These are phyloP conservation scores for Reticulitermes speratus DNA, from an alignment of 1,140 invertebrate genomes.

Conservation along the genomic window DNA sequence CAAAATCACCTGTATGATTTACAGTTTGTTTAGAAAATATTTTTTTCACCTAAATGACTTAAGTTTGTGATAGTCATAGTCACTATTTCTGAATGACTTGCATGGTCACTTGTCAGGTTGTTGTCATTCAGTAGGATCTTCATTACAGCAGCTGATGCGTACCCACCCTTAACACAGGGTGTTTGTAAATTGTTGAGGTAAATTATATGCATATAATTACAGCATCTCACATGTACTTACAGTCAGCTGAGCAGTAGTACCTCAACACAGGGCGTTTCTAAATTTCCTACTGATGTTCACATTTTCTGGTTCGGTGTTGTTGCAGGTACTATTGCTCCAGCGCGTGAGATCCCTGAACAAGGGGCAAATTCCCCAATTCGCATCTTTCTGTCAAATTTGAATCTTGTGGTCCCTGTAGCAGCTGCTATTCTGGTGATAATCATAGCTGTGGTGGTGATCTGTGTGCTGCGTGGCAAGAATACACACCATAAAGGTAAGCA, in stretches of 20 bases:
- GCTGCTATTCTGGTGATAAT: constrained; percentile 88
- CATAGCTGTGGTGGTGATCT: constrained; percentile 86
- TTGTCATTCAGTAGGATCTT: too few species aligned
- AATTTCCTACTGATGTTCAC: neutral
- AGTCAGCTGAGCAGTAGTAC: neutral
- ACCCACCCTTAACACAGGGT: too few species aligned
- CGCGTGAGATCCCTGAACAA: constrained; percentile 76
- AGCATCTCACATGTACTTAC: neutral
- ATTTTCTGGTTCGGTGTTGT: constrained; percentile 46
- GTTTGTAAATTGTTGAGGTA: too few species aligned
- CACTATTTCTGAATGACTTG: too few species aligned
- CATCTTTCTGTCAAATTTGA: constrained; percentile 82
- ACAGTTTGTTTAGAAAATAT: too few species aligned
- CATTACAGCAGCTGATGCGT: too few species aligned
- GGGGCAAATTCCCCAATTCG: constrained; percentile 68
- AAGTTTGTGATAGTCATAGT: too few species aligned
- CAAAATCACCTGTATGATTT: too few species aligned
- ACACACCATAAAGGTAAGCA: constrained; percentile 77
- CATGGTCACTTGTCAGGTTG: too few species aligned
- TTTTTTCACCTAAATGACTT: too few species aligned
- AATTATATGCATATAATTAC: too few species aligned
- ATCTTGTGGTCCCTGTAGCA: constrained; percentile 91
- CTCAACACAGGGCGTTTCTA: neutral
- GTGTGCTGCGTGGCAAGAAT: constrained; percentile 79
- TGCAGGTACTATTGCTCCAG: constrained; percentile 92